Evolutionary conservation across 1,140 invertebrate genomes (phyloP).

Genomic region (Thaumatotibia leucotreta): DNA sequence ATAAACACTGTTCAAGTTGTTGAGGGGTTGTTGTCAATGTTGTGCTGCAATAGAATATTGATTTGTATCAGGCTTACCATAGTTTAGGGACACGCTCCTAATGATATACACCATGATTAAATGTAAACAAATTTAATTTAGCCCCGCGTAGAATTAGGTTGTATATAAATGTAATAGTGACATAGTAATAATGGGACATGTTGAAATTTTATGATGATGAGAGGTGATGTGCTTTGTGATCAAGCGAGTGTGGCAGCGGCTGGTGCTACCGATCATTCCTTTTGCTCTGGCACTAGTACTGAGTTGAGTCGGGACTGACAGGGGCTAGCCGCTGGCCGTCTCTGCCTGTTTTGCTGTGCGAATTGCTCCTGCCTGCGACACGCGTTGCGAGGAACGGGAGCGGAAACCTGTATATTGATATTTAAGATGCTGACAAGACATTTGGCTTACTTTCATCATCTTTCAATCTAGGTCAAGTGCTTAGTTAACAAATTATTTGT

Average conservation of each 20-base stretch:
- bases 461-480: background rate
- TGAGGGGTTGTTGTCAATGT: background rate
- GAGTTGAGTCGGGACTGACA: too few species aligned
- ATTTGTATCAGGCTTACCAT: background rate
- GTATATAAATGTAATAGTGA: slow-evolving; percentile 1
- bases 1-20: slow-evolving; percentile 1
- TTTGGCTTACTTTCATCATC: background rate
- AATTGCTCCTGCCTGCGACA: background rate
- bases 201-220: background rate
- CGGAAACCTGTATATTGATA: background rate
- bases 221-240: background rate
- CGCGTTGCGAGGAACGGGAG: background rate
- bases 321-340: background rate
- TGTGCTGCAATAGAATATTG: background rate
- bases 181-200: slow-evolving; percentile 2
- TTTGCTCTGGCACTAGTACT: background rate
- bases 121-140: background rate
- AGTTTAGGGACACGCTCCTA: background rate
- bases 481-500: background rate
- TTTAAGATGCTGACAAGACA: background rate
- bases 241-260: background rate
- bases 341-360: background rate
- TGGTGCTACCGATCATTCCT: background rate
- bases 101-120: background rate
- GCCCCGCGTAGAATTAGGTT: slow-evolving; percentile 7